A percentile compares a stretch with the other conserved stretches of the same genome.
phyloP scores from a whole-genome alignment of 2,888 invertebrate species.

The Exocentrus adspersus region DNA sequence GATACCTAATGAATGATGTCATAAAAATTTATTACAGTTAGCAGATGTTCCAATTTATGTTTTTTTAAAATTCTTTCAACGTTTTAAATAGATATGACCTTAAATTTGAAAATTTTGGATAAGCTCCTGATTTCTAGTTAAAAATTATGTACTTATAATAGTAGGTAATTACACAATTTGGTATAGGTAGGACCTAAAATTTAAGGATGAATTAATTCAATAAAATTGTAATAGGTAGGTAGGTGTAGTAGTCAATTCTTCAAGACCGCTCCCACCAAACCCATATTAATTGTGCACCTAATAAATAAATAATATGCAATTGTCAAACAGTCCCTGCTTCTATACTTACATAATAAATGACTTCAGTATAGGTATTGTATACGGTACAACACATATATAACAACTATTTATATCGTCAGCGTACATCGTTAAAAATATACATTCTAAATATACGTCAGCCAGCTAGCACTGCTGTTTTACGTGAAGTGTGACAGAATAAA shows the following conservation, averaged over 20 bases:
- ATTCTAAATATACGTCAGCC: slow-evolving; percentile 54
- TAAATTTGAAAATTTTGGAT: too few relatives aligned
- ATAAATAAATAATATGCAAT: slow-evolving; percentile 36
- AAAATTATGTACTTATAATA: too few relatives aligned
- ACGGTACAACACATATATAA: slow-evolving; percentile 43
- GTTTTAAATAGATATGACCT: too few relatives aligned
- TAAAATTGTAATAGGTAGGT: too few relatives aligned
- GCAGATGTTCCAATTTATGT: not conserved
- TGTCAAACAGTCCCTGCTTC: slow-evolving; percentile 40
- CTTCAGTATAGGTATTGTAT: slow-evolving; percentile 37
- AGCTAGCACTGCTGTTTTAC: slow-evolving; percentile 32
- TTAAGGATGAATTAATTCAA: too few relatives aligned
- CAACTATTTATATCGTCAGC: slow-evolving; percentile 54
- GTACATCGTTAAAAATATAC: slow-evolving; percentile 55
- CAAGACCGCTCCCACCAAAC: slow-evolving; percentile 37
- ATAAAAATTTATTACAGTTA: not conserved
- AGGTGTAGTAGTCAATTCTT: too few relatives aligned
- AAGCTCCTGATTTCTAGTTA: too few relatives aligned
- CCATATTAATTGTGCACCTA: slow-evolving; percentile 35
- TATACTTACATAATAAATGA: slow-evolving; percentile 46
- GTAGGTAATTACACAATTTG: too few relatives aligned
- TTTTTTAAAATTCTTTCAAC: too few relatives aligned
- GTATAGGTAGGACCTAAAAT: too few relatives aligned
- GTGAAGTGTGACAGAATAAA: slow-evolving; percentile 35
- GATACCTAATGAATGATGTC: slow-evolving; percentile 3